Base-by-base conservation (phyloP, 1,140 invertebrate species). In the Coboldia fuscipes region DNA sequence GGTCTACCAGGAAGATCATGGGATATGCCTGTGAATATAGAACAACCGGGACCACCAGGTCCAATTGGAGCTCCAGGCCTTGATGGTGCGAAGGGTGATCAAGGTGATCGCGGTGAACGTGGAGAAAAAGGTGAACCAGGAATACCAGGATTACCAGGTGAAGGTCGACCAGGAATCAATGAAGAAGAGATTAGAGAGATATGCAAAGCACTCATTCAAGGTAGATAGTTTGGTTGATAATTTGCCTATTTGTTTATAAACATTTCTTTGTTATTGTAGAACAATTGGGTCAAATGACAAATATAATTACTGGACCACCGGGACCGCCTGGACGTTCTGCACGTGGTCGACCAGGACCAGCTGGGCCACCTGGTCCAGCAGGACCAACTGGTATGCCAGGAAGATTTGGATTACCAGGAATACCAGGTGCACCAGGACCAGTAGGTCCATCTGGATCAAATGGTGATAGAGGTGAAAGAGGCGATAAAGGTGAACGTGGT, bases 381-480 rank as follows among this genome's bases (percentile, higher is more conserved):
- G 42, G 42, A 39, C 31, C 21, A 17, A 10, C 13, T 17, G 47
- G 47, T 3, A 13, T 41, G 5, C 41, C 37, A 17, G 56, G 56
- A 5, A 37, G 39, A 19, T 38, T 41, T 17, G 61, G 61, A 10
- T 3, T 48, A 15, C 47, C 49, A 21, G 56, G 58, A 12, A 23
- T 44, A 19, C 34, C 42, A 35, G 41, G 54, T 39, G 39, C 40
- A 19, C 39, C 40, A 17, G 61, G 61, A 4, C 43, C 49, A 33
- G 57, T 68, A 31, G 78, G 77, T 13, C 72, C 71, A 40, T 59
- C 66, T 3, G 76, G 76, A 13, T 56, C 71, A 32, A 34, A 56
- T 32, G 73, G 74, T 12, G 63, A 68, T 31, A 57, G 68, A 46
- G 75, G 73, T 16, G 67, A 72, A 48, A 46, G 66, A 10, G 73